These are phyloP conservation scores for Cottus gobio DNA, from an alignment of 2,113 vertebrate species.

Conservation along the genomic window DNA sequence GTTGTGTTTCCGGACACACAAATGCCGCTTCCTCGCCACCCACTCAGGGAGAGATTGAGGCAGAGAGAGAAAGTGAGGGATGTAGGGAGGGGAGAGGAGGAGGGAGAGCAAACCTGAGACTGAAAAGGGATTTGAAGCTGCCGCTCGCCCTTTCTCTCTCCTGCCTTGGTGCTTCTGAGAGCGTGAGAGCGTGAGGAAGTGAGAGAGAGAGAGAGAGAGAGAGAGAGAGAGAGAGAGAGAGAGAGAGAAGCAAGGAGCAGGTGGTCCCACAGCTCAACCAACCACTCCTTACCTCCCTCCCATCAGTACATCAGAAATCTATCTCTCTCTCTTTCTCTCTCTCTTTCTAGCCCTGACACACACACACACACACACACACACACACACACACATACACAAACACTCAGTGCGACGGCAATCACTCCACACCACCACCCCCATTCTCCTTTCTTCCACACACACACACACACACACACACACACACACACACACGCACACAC, in stretches of 20 bases:
- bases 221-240: conserved; percentile 22
- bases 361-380: conserved; percentile 25
- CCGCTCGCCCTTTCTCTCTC: conserved; percentile 48
- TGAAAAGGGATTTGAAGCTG: conserved; percentile 69
- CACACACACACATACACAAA: conserved; percentile 35
- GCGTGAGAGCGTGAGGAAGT: conserved; percentile 4
- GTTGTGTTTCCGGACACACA: conserved; percentile 52
- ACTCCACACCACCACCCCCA: conserved; percentile 43
- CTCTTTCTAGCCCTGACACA: conserved; percentile 34
- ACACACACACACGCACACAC: conserved; percentile 35
- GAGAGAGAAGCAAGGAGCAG: conserved; percentile 55
- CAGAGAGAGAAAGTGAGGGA: conserved; percentile 8
- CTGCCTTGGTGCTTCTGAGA: conserved; percentile 40
- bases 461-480: conserved; percentile 32
- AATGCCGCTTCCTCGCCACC: conserved; percentile 61
- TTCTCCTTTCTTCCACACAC: conserved; percentile 32
- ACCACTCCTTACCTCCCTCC: conserved; percentile 59
- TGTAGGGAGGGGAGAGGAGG: conserved; percentile 15
- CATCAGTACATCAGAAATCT: conserved; percentile 58
- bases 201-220: conserved; percentile 26
- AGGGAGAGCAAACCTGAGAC: conserved; percentile 66
- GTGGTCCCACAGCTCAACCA: conserved; percentile 71
- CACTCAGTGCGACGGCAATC: conserved; percentile 38
- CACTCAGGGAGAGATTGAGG: conserved; percentile 41
- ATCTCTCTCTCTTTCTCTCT: conserved; percentile 20